phyloP scores from a whole-genome alignment of 2,888 invertebrate genomes.

The Polydrusus cervinus region DNA sequence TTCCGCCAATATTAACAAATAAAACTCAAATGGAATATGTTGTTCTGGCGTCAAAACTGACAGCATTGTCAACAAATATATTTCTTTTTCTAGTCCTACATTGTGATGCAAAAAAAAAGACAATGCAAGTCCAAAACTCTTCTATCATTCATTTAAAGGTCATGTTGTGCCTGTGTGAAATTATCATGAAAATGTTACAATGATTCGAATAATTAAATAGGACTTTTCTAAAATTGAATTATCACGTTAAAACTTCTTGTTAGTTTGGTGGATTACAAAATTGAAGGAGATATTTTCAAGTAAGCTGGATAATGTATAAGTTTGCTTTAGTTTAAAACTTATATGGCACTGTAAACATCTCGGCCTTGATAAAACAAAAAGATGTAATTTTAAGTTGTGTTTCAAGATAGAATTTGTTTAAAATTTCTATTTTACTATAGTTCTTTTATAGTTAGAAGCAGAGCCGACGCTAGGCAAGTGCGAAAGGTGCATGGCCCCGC shows the following conservation, averaged over 20 bases:
- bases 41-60: no score
- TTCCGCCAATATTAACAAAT: no score
- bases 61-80: no score
- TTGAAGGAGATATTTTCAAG: slow-evolving; percentile 32
- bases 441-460: neutral
- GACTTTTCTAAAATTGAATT: slow-evolving; percentile 35
- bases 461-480: no score
- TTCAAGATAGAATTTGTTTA: neutral
- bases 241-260: slow-evolving; percentile 12
- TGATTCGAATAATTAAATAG: slow-evolving; percentile 27
- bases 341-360: slow-evolving; percentile 3
- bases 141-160: no score
- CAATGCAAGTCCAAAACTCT: no score
- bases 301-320: slow-evolving; percentile 23
- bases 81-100: no score
- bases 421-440: neutral
- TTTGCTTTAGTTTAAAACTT: slow-evolving; percentile 13
- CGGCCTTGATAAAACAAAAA: neutral
- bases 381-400: neutral
- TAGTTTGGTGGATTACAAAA: slow-evolving; percentile 37
- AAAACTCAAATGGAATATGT: no score
- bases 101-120: no score
- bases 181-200: no score
- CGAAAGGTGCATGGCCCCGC: no score
- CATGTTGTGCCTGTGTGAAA: no score